These are phyloP conservation scores for Eriosoma lanigerum DNA, from an alignment of 1,140 invertebrate genomes.

Conservation along the genomic window DNA sequence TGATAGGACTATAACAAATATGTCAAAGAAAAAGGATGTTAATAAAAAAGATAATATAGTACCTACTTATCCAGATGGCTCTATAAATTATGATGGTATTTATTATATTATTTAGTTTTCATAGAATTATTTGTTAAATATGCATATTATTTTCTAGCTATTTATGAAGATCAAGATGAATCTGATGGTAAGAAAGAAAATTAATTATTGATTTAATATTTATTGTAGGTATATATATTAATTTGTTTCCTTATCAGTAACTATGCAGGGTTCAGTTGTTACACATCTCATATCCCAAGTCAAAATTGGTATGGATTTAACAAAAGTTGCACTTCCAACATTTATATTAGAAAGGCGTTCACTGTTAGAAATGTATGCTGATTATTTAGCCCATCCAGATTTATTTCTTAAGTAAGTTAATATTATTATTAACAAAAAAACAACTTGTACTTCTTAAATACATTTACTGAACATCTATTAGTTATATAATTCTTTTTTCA, in stretches of 20 bases:
- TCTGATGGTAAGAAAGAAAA: conserved; percentile 54
- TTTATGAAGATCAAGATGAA: conserved; percentile 56
- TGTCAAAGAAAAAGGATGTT: conserved; percentile 37
- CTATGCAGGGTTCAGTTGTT: conserved; percentile 92
- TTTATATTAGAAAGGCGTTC: conserved; percentile 95
- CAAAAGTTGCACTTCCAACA: conserved; percentile 94
- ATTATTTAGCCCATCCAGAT: conserved; percentile 97
- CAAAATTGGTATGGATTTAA: conserved; percentile 97
- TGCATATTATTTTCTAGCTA: conserved; percentile 53
- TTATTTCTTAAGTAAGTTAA: conserved; percentile 86
- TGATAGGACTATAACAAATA: conserved; percentile 5
- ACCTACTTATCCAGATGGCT: conserved; percentile 54
- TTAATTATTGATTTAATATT: not conserved
- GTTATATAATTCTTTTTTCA: too few species aligned
- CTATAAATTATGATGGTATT: conserved; percentile 55
- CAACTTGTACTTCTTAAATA: too few species aligned
- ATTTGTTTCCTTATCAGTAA: conserved; percentile 63
- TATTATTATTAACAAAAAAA: too few species aligned
- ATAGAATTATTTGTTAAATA: conserved; percentile 15
- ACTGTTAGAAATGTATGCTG: conserved; percentile 95
- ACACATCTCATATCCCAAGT: conserved; percentile 93
- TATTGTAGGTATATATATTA: not conserved
- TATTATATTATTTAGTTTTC: not conserved
- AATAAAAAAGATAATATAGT: conserved; percentile 22
- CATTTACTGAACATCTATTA: too few species aligned